Base-by-base conservation (phyloP, 2,797 vertebrate genomes). In the Ambastaia sidthimunki region DNA sequence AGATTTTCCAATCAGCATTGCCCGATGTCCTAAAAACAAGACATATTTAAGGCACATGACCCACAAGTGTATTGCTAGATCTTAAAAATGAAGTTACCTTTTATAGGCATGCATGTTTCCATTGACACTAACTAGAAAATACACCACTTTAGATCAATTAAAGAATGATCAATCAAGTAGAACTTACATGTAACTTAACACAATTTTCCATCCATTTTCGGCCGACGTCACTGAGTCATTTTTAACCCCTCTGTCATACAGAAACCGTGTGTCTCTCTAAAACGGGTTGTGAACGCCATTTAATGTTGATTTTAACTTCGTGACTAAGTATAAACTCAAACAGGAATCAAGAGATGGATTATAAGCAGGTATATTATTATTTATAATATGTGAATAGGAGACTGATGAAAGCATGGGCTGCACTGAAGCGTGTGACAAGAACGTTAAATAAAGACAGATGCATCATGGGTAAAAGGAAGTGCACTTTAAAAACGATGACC, bases 401-500 rank as follows among this genome's bases (percentile, higher is more conserved):
- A 19, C n/a, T 34, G 50, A 48, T 28, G 25, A 23, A 18, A 34
- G 18, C 44, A 65, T 19, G 12, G 18, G 34, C 28, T 16, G 52
- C 74, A 65, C 5, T 66, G 18, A 25, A 59, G 34, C 2, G 54
- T 55, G 50, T 19, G 21, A 25, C 50, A 25, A 44, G 7, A 48
- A 60, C 13, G 19, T 65, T 10, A 37, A 19, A 65, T 37, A 65
- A 19, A 34, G 34, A 9, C 31, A 65, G 37, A 19, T 65, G 62
- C 62, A 65, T 37, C 10, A 65, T 18, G 10, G 19, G 28, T 50
- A 23, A 25, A n/a, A 71, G 57, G 48, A 63, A 63, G 16, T 28
- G 12, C 28, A 78, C 47, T 28, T 60, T 13, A 60, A 50, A 69
- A 78, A 70, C 18, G 57, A 71, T 71, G 54, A 77, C 28, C 19